phyloP scores from a whole-genome alignment of 1,140 invertebrate genomes.

The Octopus bimaculoides region DNA sequence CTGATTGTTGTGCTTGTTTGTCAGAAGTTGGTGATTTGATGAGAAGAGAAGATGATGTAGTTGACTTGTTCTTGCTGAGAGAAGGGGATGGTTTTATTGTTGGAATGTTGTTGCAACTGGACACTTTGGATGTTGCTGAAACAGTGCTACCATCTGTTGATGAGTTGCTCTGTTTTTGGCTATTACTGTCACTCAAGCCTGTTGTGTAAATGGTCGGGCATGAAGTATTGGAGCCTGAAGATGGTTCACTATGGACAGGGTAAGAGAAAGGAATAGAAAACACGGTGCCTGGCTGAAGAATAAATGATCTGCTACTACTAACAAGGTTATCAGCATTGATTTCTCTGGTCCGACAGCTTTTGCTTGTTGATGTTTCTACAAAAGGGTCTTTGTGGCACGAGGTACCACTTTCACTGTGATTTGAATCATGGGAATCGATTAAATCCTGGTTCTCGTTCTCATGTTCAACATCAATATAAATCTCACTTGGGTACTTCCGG shows the following conservation, averaged over 20 bases:
- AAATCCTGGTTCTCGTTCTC: not conserved
- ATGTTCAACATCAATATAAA: slow-evolving; percentile 7
- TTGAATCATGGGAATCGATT: too few relatives aligned
- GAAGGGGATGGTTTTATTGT: not conserved
- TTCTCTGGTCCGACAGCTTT: too few relatives aligned
- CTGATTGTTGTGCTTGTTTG: not conserved
- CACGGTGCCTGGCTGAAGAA: slow-evolving; percentile 30
- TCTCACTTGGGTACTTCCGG: not conserved
- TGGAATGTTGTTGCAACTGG: not conserved
- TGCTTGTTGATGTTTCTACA: too few relatives aligned
- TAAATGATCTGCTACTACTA: slow-evolving; percentile 18
- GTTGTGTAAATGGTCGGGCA: not conserved
- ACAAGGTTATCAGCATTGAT: not conserved
- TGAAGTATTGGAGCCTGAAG: not conserved
- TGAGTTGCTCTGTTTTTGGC: not conserved
- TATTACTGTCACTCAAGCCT: not conserved
- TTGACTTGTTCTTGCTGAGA: not conserved
- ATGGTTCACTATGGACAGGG: slow-evolving; percentile 11
- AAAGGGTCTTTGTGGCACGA: too few relatives aligned
- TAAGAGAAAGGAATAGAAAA: slow-evolving; percentile 38
- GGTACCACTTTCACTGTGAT: too few relatives aligned
- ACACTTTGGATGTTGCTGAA: not conserved
- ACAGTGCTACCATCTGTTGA: not conserved
- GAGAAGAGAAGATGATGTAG: not conserved
- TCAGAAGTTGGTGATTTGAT: not conserved